Conservation (phyloP, 1,140 invertebrate species). For the Hyposmocoma kahamanoa region DNA sequence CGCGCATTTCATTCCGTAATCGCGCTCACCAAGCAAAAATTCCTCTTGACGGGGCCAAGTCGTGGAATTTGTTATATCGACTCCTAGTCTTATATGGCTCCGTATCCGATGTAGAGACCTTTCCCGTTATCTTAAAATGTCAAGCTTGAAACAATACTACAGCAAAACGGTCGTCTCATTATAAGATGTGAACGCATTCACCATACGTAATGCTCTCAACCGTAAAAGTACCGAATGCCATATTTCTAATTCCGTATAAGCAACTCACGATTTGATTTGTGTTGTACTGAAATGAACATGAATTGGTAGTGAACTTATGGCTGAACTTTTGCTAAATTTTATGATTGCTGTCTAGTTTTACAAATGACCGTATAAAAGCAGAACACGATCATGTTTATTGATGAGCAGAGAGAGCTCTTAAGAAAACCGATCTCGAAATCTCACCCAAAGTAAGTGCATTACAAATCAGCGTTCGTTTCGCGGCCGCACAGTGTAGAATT, state of each 20-base stretch:
- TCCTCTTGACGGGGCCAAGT: constrained; percentile 13
- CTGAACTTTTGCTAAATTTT: no score
- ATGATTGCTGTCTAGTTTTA: no score
- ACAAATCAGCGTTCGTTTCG: not conserved
- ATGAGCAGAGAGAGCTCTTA: no score
- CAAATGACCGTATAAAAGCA: no score
- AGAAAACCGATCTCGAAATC: no score
- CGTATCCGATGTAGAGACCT: not conserved
- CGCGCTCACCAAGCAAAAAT: constrained; percentile 14
- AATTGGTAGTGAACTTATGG: no score
- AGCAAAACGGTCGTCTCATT: not conserved
- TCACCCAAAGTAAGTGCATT: no score
- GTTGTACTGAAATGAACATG: not conserved
- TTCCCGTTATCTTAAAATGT: constrained; percentile 3
- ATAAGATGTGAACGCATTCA: not conserved
- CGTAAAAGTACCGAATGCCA: constrained; percentile 2
- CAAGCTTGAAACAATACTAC: not conserved
- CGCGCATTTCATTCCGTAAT: constrained; percentile 24
- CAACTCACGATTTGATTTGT: not conserved
- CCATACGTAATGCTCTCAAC: not conserved
- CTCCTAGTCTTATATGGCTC: constrained; percentile 1
- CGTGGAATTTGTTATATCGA: constrained; percentile 20
- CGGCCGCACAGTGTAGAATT: not conserved
- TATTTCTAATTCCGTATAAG: not conserved
- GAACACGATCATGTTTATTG: no score